Evolutionary conservation across 1,140 invertebrate species (phyloP).

Genomic region (Drosophila elegans): DNA sequence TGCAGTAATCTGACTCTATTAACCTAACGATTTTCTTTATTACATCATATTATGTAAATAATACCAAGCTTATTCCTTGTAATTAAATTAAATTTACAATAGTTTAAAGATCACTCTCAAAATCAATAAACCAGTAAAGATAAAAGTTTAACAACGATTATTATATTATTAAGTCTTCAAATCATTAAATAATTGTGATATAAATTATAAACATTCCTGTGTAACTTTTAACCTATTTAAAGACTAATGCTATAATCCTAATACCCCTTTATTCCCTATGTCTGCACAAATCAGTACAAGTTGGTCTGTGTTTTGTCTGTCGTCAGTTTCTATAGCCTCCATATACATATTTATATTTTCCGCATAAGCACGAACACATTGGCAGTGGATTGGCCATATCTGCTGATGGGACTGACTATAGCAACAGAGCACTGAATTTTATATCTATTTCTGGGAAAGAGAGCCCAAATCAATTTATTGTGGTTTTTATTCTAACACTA

Average conservation of each 20-base stretch:
- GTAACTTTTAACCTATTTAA: background rate
- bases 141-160: too few relatives aligned
- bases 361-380: constrained; percentile 22
- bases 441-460: constrained; percentile 37
- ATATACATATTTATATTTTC: constrained; percentile 19
- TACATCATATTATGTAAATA: background rate
- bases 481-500: constrained; percentile 53
- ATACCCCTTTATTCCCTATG: constrained; percentile 2
- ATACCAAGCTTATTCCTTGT: background rate
- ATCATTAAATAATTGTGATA: too few relatives aligned
- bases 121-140: too few relatives aligned
- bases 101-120: too few relatives aligned
- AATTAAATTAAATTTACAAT: too few relatives aligned
- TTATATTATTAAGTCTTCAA: too few relatives aligned
- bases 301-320: constrained; percentile 47
- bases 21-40: background rate
- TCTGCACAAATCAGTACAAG: constrained; percentile 17
- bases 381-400: constrained; percentile 18
- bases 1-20: background rate
- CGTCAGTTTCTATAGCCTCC: constrained; percentile 11
- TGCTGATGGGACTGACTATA: constrained; percentile 21
- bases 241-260: background rate
- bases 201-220: too few relatives aligned
- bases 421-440: constrained; percentile 38
- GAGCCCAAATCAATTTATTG: constrained; percentile 30